A percentile compares a stretch with the other conserved stretches of the same genome.
Conservation (phyloP, 2,888 invertebrate species). For the Xanthia icteritia region DNA sequence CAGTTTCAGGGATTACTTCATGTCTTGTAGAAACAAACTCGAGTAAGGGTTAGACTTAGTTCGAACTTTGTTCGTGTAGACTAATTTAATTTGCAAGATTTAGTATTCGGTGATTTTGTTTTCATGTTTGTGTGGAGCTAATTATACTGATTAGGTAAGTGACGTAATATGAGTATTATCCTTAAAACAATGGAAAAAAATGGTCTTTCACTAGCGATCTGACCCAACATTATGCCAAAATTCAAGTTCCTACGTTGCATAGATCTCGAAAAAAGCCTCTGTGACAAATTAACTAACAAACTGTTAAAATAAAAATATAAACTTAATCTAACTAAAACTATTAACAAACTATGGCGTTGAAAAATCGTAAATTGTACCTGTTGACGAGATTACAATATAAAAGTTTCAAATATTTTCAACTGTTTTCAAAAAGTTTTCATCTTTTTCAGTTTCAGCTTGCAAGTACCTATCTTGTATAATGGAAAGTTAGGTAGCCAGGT, state of each 20-base stretch:
- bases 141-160: background rate
- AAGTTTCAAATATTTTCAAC: background rate
- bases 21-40: constrained; percentile 37
- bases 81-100: constrained; percentile 42
- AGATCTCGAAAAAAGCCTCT: background rate
- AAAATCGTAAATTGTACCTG: background rate
- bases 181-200: too few relatives aligned
- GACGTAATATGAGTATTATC: background rate
- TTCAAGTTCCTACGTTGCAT: background rate
- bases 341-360: too few relatives aligned
- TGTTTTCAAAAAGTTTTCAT: background rate
- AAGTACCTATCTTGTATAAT: background rate
- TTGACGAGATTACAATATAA: background rate
- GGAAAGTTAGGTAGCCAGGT: background rate
- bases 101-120: background rate
- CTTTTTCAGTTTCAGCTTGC: background rate
- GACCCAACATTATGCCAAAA: background rate
- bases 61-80: constrained; percentile 31
- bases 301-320: too few relatives aligned
- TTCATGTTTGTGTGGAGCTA: background rate
- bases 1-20: constrained; percentile 17
- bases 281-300: background rate
- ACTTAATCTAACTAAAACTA: too few relatives aligned
- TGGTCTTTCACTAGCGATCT: background rate
- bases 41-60: constrained; percentile 12